Conservation (phyloP, 2,797 vertebrate genomes). For the Gymnothorax javanicus region DNA sequence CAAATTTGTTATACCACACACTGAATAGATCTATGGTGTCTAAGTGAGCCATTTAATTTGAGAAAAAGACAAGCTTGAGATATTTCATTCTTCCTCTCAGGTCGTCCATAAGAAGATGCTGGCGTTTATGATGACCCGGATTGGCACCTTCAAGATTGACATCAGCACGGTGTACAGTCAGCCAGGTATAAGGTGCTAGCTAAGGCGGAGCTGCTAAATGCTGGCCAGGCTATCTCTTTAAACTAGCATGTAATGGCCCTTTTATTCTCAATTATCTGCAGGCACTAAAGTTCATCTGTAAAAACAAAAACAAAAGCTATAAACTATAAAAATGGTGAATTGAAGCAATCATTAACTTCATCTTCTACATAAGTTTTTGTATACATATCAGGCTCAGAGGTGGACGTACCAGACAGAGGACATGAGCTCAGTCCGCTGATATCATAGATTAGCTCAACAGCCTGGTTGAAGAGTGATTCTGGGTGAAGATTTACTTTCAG, state of each 20-base stretch:
- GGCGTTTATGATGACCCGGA: slow-evolving; percentile 82
- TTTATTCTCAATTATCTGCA: not conserved
- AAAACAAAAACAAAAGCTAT: not conserved
- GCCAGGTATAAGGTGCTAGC: slow-evolving; percentile 72
- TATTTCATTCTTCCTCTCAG: slow-evolving; percentile 60
- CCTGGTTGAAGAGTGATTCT: too few species aligned
- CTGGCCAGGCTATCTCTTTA: not conserved
- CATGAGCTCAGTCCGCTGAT: too few species aligned
- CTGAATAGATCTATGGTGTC: not conserved
- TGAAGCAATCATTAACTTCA: not conserved
- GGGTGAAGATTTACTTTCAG: too few species aligned
- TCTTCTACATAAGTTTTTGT: not conserved
- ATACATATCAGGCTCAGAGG: not conserved
- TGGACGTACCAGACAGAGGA: too few species aligned
- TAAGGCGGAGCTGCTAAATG: not conserved
- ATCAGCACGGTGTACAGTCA: slow-evolving; percentile 83
- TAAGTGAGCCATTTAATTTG: not conserved
- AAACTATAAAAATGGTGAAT: not conserved
- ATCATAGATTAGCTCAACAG: too few species aligned
- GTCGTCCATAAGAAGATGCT: slow-evolving; percentile 87
- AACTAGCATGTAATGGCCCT: not conserved
- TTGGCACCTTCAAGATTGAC: slow-evolving; percentile 92
- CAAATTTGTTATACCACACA: not conserved
- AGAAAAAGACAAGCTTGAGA: not conserved
- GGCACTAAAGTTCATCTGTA: not conserved